Evolutionary conservation across 2,888 invertebrate species (phyloP), one percentile per base, ranked within the genome.

Genomic region (Orthosia gothica): DNA sequence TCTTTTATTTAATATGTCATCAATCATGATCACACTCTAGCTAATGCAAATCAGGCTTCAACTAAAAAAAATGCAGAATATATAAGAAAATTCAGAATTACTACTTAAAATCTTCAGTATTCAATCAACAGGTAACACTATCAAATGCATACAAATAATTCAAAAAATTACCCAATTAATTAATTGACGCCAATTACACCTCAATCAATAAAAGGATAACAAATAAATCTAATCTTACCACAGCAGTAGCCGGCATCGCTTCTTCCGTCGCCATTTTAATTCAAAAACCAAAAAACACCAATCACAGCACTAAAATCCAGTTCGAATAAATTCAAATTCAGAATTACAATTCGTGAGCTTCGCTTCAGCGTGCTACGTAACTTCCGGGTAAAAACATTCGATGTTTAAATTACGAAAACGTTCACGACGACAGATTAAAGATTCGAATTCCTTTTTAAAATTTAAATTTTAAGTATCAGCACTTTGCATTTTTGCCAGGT

Each of bases 251-350:
- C 75, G 94, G 93, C 87, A 93, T 92, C 40, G 90, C 91, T 78
- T 93, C 94, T 88, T 95, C 94, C 40, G 94, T 89, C 67, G 95
- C 93, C 95, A 95, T 96, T 82, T 47, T 68, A 70, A 71, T 61
- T 71, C 5, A 69, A 79, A 74, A 72, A 79, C 47, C 20, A 61
- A 76, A 67, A 71, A 71, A 68, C 87, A 89, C 88, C 66, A 69
- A 82, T 86, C 88, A 87, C 78, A 83, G 58, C 87, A 87, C 85
- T 73, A 58, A 82, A 76, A 71, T 66, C 70, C 58, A 74, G 74
- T 76, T 79, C 67, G 49, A 74, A 67, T 78, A 67, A 75, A 76
- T 74, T 76, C 68, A 65, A 76, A 73, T 69, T 67, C 40, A 64
- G 58, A 77, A 71, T 65, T 67, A 70, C 62, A 79, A 79, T 81